Base-by-base conservation (phyloP, 1,140 invertebrate species). In the Dermatophagoides farinae region DNA sequence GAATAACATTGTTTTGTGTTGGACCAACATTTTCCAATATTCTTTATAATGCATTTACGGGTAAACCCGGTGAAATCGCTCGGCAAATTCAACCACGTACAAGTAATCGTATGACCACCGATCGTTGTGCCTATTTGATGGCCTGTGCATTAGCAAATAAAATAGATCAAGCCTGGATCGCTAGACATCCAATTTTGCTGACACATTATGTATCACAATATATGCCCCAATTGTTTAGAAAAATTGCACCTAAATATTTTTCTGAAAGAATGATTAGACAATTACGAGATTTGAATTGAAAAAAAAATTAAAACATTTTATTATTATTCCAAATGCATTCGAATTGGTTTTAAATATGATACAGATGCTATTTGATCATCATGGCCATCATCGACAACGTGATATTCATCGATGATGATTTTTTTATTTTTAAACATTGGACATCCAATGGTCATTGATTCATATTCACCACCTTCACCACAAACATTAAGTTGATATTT, bases 391-490 rank as follows among this genome's bases (percentile, higher is more conserved):
- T 44, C 14, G 23, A 55, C 53, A 14, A 55, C 39, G 2, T 55
- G 6, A 12, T 41, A 11, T 25, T 55, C 14, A 23, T 55, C 53
- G 23, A 55, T 55, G 14, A 87, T 77, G 72, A 97, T 83, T 70
- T 80, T 79, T 72, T 88, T 90, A 31, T 31, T 31, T 67, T 80
- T 83, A 73, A 95, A 97, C 47, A 98, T 74, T 20, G 93, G 92
- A 75, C 92, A 97, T 76, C 97, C 89, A 60, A 96, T 75, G 14
- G 91, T 96, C 70, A 97, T 89, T 38, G 91, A 93, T 76, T 98
- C 95, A 73, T 95, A 99, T 74, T 98, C 95, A 51, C 95, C 95
- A 44, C 95, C 95, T 77, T 99, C 95, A 46, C 95, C 95, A 76
- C 95, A 99, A 49, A 97, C 81, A 77, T 97, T 95, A 61, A 97